These are phyloP conservation scores for mouse (Mus musculus) DNA, from an alignment of 2,113 vertebrate genomes.

Conservation along the genomic window DNA sequence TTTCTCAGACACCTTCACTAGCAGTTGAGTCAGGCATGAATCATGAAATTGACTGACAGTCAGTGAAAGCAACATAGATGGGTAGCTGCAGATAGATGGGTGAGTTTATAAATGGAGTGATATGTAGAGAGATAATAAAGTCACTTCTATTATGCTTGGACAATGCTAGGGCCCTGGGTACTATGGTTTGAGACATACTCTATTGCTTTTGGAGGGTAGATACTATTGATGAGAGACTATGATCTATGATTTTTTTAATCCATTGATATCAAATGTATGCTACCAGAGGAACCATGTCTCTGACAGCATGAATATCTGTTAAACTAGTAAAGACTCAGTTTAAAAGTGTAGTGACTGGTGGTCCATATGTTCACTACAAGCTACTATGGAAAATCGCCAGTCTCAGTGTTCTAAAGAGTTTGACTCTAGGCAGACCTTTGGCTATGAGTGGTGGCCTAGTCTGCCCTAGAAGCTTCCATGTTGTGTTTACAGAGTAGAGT, in stretches of 20 bases:
- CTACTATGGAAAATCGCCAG: conserved; percentile 11
- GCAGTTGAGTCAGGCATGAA: background rate
- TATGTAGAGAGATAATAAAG: background rate
- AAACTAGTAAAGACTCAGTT: background rate
- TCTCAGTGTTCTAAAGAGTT: conserved; percentile 1
- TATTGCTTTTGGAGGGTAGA: conserved; percentile 71
- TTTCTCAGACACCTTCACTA: background rate
- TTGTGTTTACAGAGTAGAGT: background rate
- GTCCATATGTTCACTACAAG: background rate
- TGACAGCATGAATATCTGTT: conserved; percentile 51
- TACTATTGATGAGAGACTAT: conserved; percentile 67
- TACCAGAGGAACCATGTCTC: background rate
- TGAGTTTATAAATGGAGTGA: background rate
- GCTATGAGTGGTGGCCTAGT: conserved; percentile 12
- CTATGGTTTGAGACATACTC: conserved; percentile 17
- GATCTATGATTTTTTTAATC: conserved; percentile 23
- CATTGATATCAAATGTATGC: conserved; percentile 37
- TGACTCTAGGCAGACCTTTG: conserved; percentile 19
- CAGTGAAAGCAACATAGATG: background rate
- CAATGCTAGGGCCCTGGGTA: background rate
- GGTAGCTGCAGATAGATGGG: background rate
- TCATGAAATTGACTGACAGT: background rate
- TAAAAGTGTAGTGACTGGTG: background rate
- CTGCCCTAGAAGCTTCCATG: background rate
- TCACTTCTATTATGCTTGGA: background rate